Conservation (phyloP, 2,113 vertebrate genomes). For the pig (Sus scrofa) region T2T-Sscrofa CM000829.6:50531001-50531500, state of each 20-base stretch:
- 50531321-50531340: neutral
- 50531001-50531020: neutral
- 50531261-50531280: too few relatives aligned
- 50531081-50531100: neutral
- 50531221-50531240: neutral
- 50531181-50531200: neutral
- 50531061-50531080: neutral
- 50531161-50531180: neutral
- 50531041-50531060: neutral
- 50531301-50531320: too few relatives aligned
- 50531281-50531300: neutral
- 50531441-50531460: neutral
- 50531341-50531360: neutral
- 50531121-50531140: neutral
- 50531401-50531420: neutral
- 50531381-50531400: neutral
- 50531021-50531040: neutral
- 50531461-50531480: neutral
- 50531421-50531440: neutral
- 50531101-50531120: neutral
- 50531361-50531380: neutral
- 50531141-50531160: neutral
- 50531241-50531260: neutral
- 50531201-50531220: neutral
- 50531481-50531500: neutral